Evolutionary conservation across 2,888 invertebrate species (phyloP), one percentile per base, ranked within the genome.

Genomic region (Andrena minutula): DNA sequence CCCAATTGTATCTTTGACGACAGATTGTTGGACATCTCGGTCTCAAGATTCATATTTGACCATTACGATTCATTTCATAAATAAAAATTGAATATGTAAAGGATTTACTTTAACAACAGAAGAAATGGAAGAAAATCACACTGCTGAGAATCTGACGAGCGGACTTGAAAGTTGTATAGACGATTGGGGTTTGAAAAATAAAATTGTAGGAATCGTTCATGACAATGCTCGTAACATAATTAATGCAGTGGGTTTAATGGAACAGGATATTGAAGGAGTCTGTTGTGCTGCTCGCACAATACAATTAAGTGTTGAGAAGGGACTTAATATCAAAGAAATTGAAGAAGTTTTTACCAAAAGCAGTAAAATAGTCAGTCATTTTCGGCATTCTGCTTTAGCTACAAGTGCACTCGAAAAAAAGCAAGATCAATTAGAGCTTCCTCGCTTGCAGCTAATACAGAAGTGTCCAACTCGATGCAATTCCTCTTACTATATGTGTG

Each of bases 331-430:
- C 2, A 2, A 53, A n/a, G 12, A 41, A 35, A 35, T 63, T 6
- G 35, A 35, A 23, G 12, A 32, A 35, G 63, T 41, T 23, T 35
- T 12, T 41, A 35, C 12, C 4, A 63, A 35, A 63, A 20, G 35
- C 4, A 63, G 23, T 23, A 63, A 23, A 63, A 41, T 63, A 20
- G 63, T 63, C 0, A 12, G 12, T 23, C 63, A 63, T 35, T 63
- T 63, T 35, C 35, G 35, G 23, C 41, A 63, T 35, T 63, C 41
- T 23, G 41, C 35, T 12, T 63, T 41, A 35, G 63, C 63, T 35
- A 23, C 41, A 16, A 63, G 20, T 23, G 12, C 35, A 10, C 35
- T 63, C 10, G 41, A 41, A 63, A 63, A 1, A 20, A 63, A 63
- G 2, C 63, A 63, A 10, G 12, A 35, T 10, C 41, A 63, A 63